Evolutionary conservation across 2,113 vertebrate genomes (phyloP), one percentile per base, ranked within the genome.

Genomic region (Caracal caracal): DNA sequence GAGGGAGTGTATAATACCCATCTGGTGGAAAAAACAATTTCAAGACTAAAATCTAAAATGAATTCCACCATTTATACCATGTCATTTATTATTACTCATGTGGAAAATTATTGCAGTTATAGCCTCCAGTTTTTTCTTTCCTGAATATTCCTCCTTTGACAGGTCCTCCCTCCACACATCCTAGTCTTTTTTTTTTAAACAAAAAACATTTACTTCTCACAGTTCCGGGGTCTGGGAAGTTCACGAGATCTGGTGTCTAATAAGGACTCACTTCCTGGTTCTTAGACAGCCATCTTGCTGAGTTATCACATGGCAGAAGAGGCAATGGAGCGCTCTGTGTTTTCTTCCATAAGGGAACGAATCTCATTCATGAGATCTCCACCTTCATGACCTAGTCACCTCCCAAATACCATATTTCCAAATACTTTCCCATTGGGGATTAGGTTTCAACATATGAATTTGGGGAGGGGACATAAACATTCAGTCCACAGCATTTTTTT

Each of bases 31-130:
- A 79, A 49, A 81, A 9, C 35, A n/a, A 30, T 30, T 59, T 86
- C 26, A 63, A 80, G 1, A 30, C 76, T 84, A 47, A 70, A 61
- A 88, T 22, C 22, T 73, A 43, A 96, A 63, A 91, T 75, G 59
- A 84, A 87, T 8, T 24, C 1, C 3, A 53, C 4, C 22, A 28
- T 76, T 90, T 87, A 70, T 51, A 10, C 47, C 8, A 53, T 40
- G 6, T 3, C 7, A 70, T 79, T 68, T 94, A 35, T 53, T 40
- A 17, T 93, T 59, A 51, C 6, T 61, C 13, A 22, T 61, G 12
- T 17, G 7, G 5, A 37, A 81, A 30, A 71, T 9, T 49, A 8
- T 19, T 83, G 22, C 1, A 59, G 10, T 73, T 83, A 73, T n/a
- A 73, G 20, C 33, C 22, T 82, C 8, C 5, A 35, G 19, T 49